Conservation (phyloP, 2,797 vertebrate genomes). For the Oreonectes daqikongensis region DNA sequence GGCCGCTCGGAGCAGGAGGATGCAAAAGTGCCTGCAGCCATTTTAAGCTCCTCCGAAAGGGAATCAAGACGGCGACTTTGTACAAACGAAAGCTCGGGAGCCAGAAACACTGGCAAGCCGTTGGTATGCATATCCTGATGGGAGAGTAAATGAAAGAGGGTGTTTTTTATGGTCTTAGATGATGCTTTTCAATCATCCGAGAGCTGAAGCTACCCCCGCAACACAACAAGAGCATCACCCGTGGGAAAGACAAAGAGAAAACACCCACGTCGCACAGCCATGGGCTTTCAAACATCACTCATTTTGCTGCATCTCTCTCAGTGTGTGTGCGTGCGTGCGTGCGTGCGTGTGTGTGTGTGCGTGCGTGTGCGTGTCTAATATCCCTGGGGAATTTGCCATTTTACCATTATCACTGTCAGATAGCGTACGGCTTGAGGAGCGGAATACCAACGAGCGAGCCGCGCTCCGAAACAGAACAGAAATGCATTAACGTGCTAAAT, state of each 20-base stretch:
- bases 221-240: conserved; percentile 75
- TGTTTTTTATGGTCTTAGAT: conserved; percentile 76
- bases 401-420: conserved; percentile 48
- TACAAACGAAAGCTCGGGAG: conserved; percentile 69
- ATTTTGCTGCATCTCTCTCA: conserved; percentile 63
- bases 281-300: conserved; percentile 67
- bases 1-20: conserved; percentile 64
- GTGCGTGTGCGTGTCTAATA: conserved; percentile 46
- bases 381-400: conserved; percentile 54
- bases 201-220: conserved; percentile 77
- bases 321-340: not conserved
- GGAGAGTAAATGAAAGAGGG: conserved; percentile 79
- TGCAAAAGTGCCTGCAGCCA: conserved; percentile 65
- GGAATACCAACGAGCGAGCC: conserved; percentile 33
- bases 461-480: conserved; percentile 28
- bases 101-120: conserved; percentile 73
- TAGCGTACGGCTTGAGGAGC: conserved; percentile 34
- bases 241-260: conserved; percentile 71
- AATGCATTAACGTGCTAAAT: conserved; percentile 34
- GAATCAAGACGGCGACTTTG: conserved; percentile 72
- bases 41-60: conserved; percentile 66
- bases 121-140: conserved; percentile 70
- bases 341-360: not conserved
- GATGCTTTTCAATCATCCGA: conserved; percentile 81
- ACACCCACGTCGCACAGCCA: conserved; percentile 74